These are phyloP conservation scores for Deilephila porcellus DNA, from an alignment of 2,888 invertebrate species.

Conservation along the genomic window DNA sequence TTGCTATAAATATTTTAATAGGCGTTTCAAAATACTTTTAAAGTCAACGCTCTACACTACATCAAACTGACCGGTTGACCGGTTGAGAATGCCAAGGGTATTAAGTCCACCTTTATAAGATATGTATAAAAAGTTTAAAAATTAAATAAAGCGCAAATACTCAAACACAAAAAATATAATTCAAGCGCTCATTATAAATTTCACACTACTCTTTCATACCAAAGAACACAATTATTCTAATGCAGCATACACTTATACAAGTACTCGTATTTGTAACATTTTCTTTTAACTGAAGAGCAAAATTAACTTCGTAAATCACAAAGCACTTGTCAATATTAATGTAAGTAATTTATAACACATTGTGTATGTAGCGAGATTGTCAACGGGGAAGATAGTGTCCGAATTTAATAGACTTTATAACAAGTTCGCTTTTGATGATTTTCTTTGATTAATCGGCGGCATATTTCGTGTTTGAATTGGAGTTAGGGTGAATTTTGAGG, in stretches of 20 bases:
- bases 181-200: too few species aligned
- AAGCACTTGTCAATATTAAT: conserved; percentile 39
- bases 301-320: not conserved
- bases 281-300: not conserved
- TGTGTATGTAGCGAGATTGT: conserved; percentile 34
- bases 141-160: too few species aligned
- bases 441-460: conserved; percentile 53
- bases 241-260: not conserved
- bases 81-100: too few species aligned
- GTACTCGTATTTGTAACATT: not conserved
- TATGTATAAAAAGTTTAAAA: too few species aligned
- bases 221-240: not conserved
- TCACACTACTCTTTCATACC: too few species aligned
- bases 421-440: conserved; percentile 44
- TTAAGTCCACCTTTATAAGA: too few species aligned
- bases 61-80: too few species aligned
- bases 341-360: conserved; percentile 51
- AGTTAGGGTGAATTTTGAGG: not conserved
- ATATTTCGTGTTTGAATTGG: conserved; percentile 19
- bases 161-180: too few species aligned
- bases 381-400: conserved; percentile 52
- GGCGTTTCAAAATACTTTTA: not conserved
- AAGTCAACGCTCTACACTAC: too few species aligned
- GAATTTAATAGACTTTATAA: conserved; percentile 57
- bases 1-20: not conserved